Conservation (phyloP, 2,888 invertebrate species). For the Platerodrilus igneus region DNA sequence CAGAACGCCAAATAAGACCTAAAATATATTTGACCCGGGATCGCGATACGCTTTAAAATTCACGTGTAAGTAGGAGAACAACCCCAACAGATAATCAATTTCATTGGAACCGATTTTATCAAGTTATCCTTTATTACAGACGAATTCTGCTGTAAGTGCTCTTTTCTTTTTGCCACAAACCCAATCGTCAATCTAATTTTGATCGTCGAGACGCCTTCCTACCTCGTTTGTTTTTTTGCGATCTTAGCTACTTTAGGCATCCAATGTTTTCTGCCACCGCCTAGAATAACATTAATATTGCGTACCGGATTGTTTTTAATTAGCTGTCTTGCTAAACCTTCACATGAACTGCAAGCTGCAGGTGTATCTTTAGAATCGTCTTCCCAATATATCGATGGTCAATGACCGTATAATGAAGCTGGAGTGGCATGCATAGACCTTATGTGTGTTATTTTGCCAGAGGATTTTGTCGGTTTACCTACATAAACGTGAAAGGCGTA, state of each 20-base stretch:
- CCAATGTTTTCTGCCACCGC: constrained; percentile 73
- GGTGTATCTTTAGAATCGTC: constrained; percentile 73
- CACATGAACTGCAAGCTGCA: constrained; percentile 65
- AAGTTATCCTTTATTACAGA: constrained; percentile 69
- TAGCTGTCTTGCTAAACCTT: constrained; percentile 73
- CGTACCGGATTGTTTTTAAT: constrained; percentile 73
- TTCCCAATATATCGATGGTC: constrained; percentile 74
- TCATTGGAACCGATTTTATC: constrained; percentile 63
- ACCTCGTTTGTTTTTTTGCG: constrained; percentile 66
- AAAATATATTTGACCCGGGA: constrained; percentile 56
- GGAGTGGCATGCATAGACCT: constrained; percentile 77
- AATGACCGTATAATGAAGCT: constrained; percentile 71
- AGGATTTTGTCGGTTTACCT: no score
- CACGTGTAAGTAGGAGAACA: constrained; percentile 76
- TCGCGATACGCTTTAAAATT: constrained; percentile 72
- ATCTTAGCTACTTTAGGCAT: constrained; percentile 66
- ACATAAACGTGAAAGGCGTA: no score
- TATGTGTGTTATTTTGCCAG: constrained; percentile 77
- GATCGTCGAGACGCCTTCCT: constrained; percentile 68
- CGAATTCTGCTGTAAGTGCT: constrained; percentile 64
- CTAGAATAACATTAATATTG: constrained; percentile 71
- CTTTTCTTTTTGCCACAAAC: constrained; percentile 66
- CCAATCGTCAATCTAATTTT: constrained; percentile 79
- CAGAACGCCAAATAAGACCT: no score
- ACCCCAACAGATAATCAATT: constrained; percentile 68